Evolutionary conservation across 2,888 invertebrate genomes (phyloP).

Genomic region (Hyppa rectilinea): DNA sequence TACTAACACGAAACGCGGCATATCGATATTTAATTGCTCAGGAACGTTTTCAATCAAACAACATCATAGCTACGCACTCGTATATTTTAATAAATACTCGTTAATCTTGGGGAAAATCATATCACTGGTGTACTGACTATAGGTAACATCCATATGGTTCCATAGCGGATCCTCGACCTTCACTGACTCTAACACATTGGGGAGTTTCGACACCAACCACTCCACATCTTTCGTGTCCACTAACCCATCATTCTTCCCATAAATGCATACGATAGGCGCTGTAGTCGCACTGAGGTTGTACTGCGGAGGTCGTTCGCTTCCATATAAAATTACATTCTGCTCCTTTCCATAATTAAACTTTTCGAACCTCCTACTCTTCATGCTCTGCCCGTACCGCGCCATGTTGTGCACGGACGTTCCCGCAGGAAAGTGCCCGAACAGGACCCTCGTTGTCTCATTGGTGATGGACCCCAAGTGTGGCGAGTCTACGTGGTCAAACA

Average conservation of each 20-base stretch:
- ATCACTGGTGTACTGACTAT: slow-evolving; percentile 69
- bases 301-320: slow-evolving; percentile 73
- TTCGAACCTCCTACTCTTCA: slow-evolving; percentile 70
- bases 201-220: slow-evolving; percentile 88
- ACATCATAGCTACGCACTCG: slow-evolving; percentile 23
- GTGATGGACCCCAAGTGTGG: slow-evolving; percentile 78
- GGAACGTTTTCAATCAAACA: slow-evolving; percentile 38
- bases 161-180: slow-evolving; percentile 88
- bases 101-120: slow-evolving; percentile 80
- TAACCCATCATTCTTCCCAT: slow-evolving; percentile 89
- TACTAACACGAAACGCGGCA: slow-evolving; percentile 19
- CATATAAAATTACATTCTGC: slow-evolving; percentile 76
- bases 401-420: slow-evolving; percentile 71
- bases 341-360: slow-evolving; percentile 80
- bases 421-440: slow-evolving; percentile 79
- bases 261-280: slow-evolving; percentile 76
- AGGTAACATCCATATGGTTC: slow-evolving; percentile 76
- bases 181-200: slow-evolving; percentile 89
- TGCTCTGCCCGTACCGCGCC: slow-evolving; percentile 80
- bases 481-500: slow-evolving; percentile 71
- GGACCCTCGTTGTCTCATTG: slow-evolving; percentile 69
- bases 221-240: slow-evolving; percentile 91
- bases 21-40: slow-evolving; percentile 37
- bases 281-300: slow-evolving; percentile 75
- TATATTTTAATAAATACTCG: slow-evolving; percentile 78